Conservation (phyloP, 2,888 invertebrate genomes). For the Phasia obesa region DNA sequence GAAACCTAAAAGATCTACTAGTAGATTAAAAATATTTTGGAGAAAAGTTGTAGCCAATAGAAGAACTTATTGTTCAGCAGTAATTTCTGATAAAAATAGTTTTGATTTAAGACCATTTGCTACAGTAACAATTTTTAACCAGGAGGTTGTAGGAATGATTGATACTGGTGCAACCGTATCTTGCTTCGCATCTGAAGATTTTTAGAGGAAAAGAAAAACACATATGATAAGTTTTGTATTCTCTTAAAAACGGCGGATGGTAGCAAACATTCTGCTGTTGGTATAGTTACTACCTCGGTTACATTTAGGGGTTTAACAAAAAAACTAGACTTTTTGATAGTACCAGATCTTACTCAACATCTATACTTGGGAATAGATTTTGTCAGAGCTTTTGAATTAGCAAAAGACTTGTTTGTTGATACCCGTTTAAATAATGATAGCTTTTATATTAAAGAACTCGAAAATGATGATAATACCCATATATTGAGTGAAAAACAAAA, state of each 20-base stretch:
- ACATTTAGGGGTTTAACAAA: slow-evolving; percentile 9
- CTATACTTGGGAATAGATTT: slow-evolving; percentile 34
- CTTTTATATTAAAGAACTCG: no score
- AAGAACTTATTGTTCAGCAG: background rate
- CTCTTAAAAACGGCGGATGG: slow-evolving; percentile 10
- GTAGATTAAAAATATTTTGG: slow-evolving; percentile 14
- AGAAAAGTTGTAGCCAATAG: background rate
- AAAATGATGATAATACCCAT: no score
- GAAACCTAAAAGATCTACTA: slow-evolving; percentile 12
- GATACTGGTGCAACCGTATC: slow-evolving; percentile 35
- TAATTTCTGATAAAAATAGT: slow-evolving; percentile 13
- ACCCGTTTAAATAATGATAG: no score
- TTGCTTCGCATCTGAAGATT: slow-evolving; percentile 1
- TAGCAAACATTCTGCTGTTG: slow-evolving; percentile 16
- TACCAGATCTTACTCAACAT: slow-evolving; percentile 7
- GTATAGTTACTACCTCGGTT: background rate
- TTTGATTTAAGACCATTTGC: slow-evolving; percentile 20
- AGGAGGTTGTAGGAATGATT: slow-evolving; percentile 24
- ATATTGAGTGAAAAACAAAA: no score
- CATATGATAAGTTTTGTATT: background rate
- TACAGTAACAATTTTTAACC: slow-evolving; percentile 12
- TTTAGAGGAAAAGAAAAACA: slow-evolving; percentile 12
- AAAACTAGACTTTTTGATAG: background rate
- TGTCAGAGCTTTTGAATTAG: slow-evolving; percentile 21
- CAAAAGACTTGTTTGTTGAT: slow-evolving; percentile 9